Evolutionary conservation across 2,113 vertebrate genomes (phyloP).

Genomic region (Ancistrus triradiatus): DNA sequence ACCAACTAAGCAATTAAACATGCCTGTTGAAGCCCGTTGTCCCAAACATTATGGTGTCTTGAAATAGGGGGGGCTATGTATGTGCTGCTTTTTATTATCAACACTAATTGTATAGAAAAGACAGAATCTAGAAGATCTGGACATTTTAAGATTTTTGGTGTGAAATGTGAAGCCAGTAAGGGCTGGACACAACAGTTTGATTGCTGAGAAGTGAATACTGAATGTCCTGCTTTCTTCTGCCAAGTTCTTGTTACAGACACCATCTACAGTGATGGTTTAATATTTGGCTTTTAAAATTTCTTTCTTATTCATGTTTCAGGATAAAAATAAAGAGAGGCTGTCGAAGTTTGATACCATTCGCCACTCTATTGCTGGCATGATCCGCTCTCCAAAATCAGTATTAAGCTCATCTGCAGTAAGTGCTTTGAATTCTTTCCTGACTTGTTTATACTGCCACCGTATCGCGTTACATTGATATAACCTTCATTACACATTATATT

Average conservation of each 20-base stretch:
- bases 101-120: too few species aligned
- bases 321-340: constrained; percentile 84
- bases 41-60: too few species aligned
- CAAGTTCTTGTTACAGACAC: not conserved
- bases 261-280: not conserved
- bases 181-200: too few species aligned
- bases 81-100: too few species aligned
- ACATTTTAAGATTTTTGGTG: too few species aligned
- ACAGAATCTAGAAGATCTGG: too few species aligned
- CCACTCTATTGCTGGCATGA: constrained; percentile 92
- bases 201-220: too few species aligned
- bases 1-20: too few species aligned
- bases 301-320: constrained; percentile 62
- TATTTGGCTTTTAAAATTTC: not conserved
- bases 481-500: not conserved
- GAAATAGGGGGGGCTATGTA: too few species aligned
- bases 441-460: not conserved
- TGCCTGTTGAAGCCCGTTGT: too few species aligned
- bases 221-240: too few species aligned
- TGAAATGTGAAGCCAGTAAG: too few species aligned
- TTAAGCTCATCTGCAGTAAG: constrained; percentile 86
- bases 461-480: not conserved
- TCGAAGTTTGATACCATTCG: constrained; percentile 93
- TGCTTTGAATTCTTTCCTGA: constrained; percentile 23
- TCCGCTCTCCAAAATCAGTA: constrained; percentile 85